These are phyloP conservation scores for Smittia aterrima DNA, from an alignment of 2,888 invertebrate species.

Conservation along the genomic window DNA sequence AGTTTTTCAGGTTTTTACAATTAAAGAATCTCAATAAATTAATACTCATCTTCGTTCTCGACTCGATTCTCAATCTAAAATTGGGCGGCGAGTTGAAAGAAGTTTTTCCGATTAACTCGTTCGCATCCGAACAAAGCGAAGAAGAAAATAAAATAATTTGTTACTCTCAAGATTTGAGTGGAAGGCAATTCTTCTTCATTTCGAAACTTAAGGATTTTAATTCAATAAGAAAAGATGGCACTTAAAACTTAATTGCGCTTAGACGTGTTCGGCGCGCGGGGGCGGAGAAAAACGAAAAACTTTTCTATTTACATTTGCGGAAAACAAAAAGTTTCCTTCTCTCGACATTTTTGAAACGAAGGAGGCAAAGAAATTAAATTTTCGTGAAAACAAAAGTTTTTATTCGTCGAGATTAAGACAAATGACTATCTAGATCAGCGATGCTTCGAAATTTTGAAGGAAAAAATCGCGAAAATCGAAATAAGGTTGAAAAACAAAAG, in stretches of 20 bases:
- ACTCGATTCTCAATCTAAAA: not conserved
- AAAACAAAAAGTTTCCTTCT: not conserved
- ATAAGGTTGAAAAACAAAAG: not conserved
- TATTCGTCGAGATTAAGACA: conserved; percentile 9
- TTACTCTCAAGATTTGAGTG: not conserved
- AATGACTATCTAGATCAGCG: not conserved
- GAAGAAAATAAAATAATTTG: not conserved
- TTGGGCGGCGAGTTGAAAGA: not conserved
- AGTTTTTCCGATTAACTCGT: not conserved
- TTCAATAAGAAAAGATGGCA: conserved; percentile 10
- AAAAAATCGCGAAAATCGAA: not conserved
- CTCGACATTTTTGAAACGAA: not conserved
- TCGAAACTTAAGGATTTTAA: not conserved
- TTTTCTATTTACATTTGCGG: not conserved
- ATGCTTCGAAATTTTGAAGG: not conserved
- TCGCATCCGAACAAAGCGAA: not conserved
- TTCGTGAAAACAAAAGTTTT: not conserved
- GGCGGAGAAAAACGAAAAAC: not conserved
- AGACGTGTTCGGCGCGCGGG: not conserved
- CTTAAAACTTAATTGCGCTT: conserved; percentile 25
- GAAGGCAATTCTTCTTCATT: conserved; percentile 10
- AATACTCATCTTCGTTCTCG: not conserved
- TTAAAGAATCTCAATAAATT: not conserved
- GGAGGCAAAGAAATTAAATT: conserved; percentile 1
- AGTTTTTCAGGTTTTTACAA: not conserved